Evolutionary conservation across 2,797 vertebrate genomes (phyloP), one percentile per base, ranked within the genome.

Genomic region (Bufotes viridis): DNA sequence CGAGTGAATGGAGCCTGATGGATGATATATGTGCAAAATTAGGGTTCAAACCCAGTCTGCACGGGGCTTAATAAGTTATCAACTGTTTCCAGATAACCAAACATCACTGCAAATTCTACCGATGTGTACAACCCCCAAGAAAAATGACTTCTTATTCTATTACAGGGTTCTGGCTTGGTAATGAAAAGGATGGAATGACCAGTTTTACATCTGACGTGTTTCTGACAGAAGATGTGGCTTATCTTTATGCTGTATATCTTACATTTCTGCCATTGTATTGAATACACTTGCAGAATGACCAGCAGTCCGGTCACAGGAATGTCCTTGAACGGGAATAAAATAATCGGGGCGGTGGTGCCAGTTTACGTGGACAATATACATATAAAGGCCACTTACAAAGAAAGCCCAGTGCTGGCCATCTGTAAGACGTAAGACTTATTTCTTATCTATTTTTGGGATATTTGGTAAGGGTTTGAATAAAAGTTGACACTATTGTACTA

Each of bases 301-400:
- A 85, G 24, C 57, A 81, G 29, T 0, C 78, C 81, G 9, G 57
- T 88, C n/a, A 18, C 29, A 11, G 67, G 76, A 7, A 88, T 88
- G 76, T 72, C 53, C 14, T 18, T 76, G 13, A 11, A 55, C 3
- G 87, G 87, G 15, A 55, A 81, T 15, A 74, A 85, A 20, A 7
- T 55, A 9, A 65, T 88, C 20, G 87, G 87, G 12, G 67, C 26
- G 14, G 87, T 88, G 29, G 14, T 88, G 11, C 76, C 82, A 18
- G 69, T 88, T 8, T 58, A 88, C n/a, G 82, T 88, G 76, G 63
- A 85, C 55, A 88, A 81, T 81, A 57, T 20, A 12, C 85, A 63
- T 29, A 42, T 76, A 0, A 80, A 58, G 49, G 57, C 9, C 10
- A 81, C 0, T 2, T 88, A 53, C 67, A 88, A n/a, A 0, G 78